Base-by-base conservation (phyloP, 1,140 invertebrate species). In the Drosophila mauritiana region DNA sequence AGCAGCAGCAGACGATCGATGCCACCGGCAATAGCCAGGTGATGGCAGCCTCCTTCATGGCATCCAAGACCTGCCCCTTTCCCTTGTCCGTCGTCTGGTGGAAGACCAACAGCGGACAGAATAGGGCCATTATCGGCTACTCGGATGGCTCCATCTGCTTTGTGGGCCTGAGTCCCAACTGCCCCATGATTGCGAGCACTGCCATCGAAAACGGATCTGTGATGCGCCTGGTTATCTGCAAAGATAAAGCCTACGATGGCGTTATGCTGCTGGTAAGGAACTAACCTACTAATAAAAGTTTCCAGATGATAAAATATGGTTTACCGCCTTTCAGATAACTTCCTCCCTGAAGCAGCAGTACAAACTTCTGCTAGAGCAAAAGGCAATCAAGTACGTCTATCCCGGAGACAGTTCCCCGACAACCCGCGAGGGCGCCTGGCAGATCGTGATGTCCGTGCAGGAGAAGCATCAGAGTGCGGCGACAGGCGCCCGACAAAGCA, bases 91-190 rank as follows among this genome's bases (percentile, higher is more conserved):
- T 95, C 42, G 93, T 94, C 2, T 97, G 96, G 96, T 97, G 96
- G 96, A 94, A 95, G 86, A 95, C 95, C 25, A 89, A 94, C 27
- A 93, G 93, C 49, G 91, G 82, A 3, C 45, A 93, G 5, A 93
- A 94, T 68, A 93, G 94, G 57, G 96, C 94, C 34, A 94, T 97
- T 42, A 93, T 96, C 68, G 96, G 95, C 27, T 96, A 95, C 56
- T 95, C 96, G 78, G 93, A 94, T 77, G 96, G 96, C 20, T 95
- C 95, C 67, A 94, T 97, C 72, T 93, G 94, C 48, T 94, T 97
- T 91, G 93, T 97, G 49, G 95, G 96, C 91, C 93, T 97, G 12
- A 94, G 94, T 43, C 91, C 91, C 3, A 95, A 93, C 88, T 95
- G 95, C n/a, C 93, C 94, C 27, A 94, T 94, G 90, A 93, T 96